phyloP scores from a whole-genome alignment of 2,113 vertebrate genomes.

The Rattus rattus region DNA sequence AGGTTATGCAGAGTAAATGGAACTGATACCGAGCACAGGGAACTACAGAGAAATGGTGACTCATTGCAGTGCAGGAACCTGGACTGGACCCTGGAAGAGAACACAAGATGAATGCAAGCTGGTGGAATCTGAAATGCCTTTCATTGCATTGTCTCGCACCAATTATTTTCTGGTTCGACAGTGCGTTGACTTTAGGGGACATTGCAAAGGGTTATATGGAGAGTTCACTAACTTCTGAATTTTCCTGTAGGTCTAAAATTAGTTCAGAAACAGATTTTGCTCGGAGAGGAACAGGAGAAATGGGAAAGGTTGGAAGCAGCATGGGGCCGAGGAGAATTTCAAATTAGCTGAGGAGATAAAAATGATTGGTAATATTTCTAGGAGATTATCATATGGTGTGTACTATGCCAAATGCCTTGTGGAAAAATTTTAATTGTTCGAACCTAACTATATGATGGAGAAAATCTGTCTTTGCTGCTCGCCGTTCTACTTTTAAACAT shows the following conservation, averaged over 20 bases:
- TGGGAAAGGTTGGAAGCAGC: neutral
- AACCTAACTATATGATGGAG: neutral
- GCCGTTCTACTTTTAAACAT: neutral
- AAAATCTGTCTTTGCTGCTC: neutral
- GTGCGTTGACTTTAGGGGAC: neutral
- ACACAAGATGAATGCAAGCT: neutral
- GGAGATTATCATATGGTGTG: neutral
- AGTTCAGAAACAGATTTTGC: neutral
- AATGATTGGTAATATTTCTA: neutral
- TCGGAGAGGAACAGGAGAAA: neutral
- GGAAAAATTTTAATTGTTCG: neutral
- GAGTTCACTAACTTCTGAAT: neutral
- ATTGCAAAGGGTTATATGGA: neutral
- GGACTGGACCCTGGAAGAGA: neutral
- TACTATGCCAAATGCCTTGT: neutral
- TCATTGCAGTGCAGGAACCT: neutral
- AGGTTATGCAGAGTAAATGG: neutral
- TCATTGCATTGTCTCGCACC: neutral
- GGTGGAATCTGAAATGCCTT: neutral
- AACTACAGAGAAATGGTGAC: neutral
- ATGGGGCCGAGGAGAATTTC: neutral
- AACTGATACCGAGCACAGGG: neutral
- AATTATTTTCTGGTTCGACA: neutral
- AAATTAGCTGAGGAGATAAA: neutral
- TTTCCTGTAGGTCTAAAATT: constrained; percentile 44